Base-by-base conservation (phyloP, 2,888 invertebrate species). In the Thymelicus lineola region DNA sequence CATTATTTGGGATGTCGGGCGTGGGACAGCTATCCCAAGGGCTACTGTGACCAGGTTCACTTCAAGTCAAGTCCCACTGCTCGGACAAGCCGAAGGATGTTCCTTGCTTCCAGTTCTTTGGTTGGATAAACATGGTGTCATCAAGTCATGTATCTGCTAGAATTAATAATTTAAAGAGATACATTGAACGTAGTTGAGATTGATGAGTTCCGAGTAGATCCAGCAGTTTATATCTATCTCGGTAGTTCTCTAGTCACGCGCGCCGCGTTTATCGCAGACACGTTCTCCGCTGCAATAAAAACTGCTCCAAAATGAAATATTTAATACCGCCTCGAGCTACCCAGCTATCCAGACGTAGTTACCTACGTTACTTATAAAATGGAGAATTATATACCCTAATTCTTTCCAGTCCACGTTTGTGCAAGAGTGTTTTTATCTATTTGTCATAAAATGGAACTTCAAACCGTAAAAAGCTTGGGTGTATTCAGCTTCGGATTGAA, bases 251-350 rank as follows among this genome's bases (percentile, higher is more conserved):
- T 89, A 91, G 90, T 91, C 92, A 91, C 92, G 91, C 89, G 74
- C 82, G 58, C 80, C 80, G 81, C 87, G 90, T 91, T 91, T 90
- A 91, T 92, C 92, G 91, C 82, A 86, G 82, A 88, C 92, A 91
- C 92, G 92, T 91, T 87, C 87, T 80, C 86, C 78, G 85, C 86
- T 86, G 90, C 86, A 91, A 91, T 92, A 91, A 92, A 92, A 92
- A 92, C 90, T 92, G 91, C 89, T 91, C 91, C 91, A 90, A 91
- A 92, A 91, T 92, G 89, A 91, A 92, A 91, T 91, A 91, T 92
- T 91, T 91, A 92, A 91, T 89, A 86, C 88, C 85, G 81, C 86
- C 86, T 77, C 28, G 28, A 28, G 81, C 78, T 77, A 28, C 62
- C 61, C 45, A 59, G 55, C 53, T 60, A 53, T 66, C 62, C 53